These are phyloP conservation scores for Tenualosa thibaudeaui DNA, from an alignment of 2,797 vertebrate genomes.

Conservation along the genomic window DNA sequence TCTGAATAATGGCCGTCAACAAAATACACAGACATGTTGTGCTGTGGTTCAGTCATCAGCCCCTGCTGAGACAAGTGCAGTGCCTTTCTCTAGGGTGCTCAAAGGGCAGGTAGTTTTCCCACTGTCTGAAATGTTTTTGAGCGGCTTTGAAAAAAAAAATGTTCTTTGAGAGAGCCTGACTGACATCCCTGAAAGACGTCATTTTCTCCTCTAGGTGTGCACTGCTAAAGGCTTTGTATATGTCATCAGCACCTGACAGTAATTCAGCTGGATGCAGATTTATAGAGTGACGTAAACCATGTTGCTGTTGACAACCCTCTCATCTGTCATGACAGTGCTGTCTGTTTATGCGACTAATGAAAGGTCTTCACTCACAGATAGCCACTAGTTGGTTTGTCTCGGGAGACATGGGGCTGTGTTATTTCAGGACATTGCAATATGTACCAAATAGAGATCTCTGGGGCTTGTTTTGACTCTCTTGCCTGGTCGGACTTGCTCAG, in stretches of 20 bases:
- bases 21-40: neutral
- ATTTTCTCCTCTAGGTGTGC: neutral
- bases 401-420: neutral
- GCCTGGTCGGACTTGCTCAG: neutral
- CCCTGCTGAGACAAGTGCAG: neutral
- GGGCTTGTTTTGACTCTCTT: neutral
- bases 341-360: neutral
- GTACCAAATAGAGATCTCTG: neutral
- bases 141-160: neutral
- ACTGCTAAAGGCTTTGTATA: too few relatives aligned
- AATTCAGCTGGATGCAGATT: neutral
- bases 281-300: neutral
- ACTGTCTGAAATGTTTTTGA: neutral
- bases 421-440: neutral
- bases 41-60: neutral
- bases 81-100: neutral
- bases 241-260: neutral
- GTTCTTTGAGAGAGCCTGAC: neutral
- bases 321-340: neutral
- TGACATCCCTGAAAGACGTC: too few relatives aligned
- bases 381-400: neutral
- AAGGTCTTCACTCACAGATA: too few relatives aligned
- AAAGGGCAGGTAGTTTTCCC: neutral
- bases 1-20: neutral
- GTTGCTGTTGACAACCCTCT: neutral